Evolutionary conservation across 2,888 invertebrate genomes (phyloP).

Genomic region (Eristalis arbustorum): DNA sequence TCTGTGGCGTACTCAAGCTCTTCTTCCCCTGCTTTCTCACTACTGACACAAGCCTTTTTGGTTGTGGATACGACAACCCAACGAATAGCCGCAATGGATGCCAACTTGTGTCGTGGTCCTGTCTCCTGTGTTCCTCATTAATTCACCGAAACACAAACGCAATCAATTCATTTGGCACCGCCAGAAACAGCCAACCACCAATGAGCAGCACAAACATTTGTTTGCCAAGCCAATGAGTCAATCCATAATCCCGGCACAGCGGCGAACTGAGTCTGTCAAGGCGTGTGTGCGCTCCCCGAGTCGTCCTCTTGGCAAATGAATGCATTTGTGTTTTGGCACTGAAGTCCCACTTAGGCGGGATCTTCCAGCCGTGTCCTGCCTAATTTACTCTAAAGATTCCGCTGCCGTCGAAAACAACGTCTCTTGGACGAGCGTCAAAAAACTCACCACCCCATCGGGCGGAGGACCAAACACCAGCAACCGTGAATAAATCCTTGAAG

Average conservation of each 20-base stretch:
- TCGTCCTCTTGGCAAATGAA: constrained; percentile 33
- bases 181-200: not conserved
- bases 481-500: not conserved
- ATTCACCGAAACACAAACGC: no score
- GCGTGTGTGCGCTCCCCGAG: not conserved
- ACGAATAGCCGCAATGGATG: no score
- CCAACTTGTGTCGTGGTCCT: no score
- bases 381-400: constrained; percentile 35
- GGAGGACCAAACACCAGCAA: not conserved
- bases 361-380: constrained; percentile 19
- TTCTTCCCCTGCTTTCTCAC: no score
- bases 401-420: constrained; percentile 21
- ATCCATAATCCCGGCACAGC: not conserved
- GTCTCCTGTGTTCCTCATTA: no score
- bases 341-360: not conserved
- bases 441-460: constrained; percentile 3
- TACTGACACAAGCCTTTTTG: no score
- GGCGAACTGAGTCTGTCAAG: not conserved
- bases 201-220: not conserved
- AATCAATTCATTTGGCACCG: not conserved
- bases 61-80: no score
- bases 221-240: not conserved
- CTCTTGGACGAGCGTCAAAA: constrained; percentile 57
- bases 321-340: constrained; percentile 49
- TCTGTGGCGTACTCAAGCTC: no score